Conservation (phyloP, 2,113 vertebrate genomes). For the Delphinapterus leucas region DNA sequence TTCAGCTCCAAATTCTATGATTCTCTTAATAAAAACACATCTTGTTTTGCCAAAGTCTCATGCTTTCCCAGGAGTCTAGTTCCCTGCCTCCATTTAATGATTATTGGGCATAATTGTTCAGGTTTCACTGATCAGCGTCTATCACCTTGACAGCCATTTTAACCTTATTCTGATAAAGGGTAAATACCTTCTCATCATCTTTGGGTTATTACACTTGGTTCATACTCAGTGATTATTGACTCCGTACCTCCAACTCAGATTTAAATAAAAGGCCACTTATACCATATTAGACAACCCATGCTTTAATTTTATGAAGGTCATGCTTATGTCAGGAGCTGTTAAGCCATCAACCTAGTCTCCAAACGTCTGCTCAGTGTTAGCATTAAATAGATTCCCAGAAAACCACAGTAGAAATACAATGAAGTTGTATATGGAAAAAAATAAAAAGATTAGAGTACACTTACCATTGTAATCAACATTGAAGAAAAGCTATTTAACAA, state of each 20-base stretch:
- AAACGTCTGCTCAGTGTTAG: constrained; percentile 68
- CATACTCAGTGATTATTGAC: constrained; percentile 71
- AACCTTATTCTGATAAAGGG: constrained; percentile 71
- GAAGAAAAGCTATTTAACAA: not conserved
- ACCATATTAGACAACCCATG: constrained; percentile 59
- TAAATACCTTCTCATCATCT: constrained; percentile 71
- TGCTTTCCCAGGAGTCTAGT: constrained; percentile 59
- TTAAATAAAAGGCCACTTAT: constrained; percentile 75
- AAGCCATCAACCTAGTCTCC: constrained; percentile 44
- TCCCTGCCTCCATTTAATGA: constrained; percentile 59
- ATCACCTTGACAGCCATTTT: constrained; percentile 70
- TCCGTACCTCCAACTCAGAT: constrained; percentile 61
- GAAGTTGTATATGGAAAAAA: not conserved
- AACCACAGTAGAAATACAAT: not conserved
- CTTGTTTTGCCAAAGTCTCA: constrained; percentile 46
- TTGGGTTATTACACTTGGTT: constrained; percentile 74
- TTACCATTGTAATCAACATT: not conserved
- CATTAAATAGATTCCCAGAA: not conserved
- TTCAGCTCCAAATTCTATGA: not conserved
- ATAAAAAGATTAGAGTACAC: not conserved
- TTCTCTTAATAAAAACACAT: constrained; percentile 44
- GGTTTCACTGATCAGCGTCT: constrained; percentile 68
- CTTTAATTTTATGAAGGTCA: constrained; percentile 73
- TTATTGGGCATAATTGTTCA: constrained; percentile 73
- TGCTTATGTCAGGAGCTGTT: constrained; percentile 64